Evolutionary conservation across 92 coral and sea anemone species (phyloP).

Genomic region (Pocillopora meandrina): DNA sequence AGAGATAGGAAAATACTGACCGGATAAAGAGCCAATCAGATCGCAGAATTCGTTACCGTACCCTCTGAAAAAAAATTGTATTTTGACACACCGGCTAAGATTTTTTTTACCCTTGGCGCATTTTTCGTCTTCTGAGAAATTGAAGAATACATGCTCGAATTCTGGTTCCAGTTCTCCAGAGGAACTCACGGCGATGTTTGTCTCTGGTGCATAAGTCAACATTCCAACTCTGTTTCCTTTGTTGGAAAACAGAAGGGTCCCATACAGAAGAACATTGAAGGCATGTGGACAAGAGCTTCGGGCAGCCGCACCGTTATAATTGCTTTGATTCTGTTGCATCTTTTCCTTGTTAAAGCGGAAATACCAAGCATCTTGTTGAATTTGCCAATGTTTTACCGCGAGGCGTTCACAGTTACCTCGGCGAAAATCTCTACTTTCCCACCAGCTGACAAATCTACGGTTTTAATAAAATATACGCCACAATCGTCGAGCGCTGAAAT

Average conservation of each 20-base stretch:
- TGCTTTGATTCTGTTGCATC: conserved; percentile 66
- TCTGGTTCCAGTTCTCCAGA: conserved; percentile 42
- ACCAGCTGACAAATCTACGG: neutral
- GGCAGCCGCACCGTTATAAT: conserved; percentile 56
- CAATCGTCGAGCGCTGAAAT: conserved; percentile 22
- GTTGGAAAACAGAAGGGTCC: conserved; percentile 69
- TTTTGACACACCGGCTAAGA: conserved; percentile 51
- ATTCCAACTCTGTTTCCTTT: conserved; percentile 64
- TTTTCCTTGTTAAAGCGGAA: conserved; percentile 6
- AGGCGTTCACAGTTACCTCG: conserved; percentile 48
- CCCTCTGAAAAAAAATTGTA: conserved; percentile 8
- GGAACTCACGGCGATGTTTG: conserved; percentile 56
- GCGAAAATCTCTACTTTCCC: conserved; percentile 8
- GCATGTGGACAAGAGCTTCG: conserved; percentile 44
- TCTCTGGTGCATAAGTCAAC: conserved; percentile 73
- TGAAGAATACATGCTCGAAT: conserved; percentile 11
- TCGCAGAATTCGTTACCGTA: too few relatives aligned
- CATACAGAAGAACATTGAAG: conserved; percentile 76
- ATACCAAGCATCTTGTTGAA: conserved; percentile 52
- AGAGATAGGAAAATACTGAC: too few relatives aligned
- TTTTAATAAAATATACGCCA: conserved; percentile 9
- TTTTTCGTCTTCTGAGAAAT: conserved; percentile 45
- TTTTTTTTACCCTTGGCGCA: conserved; percentile 46
- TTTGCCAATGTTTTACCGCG: conserved; percentile 72
- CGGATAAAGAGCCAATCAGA: too few relatives aligned